Evolutionary conservation across 35 echinoderm and acorn worm genomes (phyloP), one percentile per base, ranked within the genome.

Genomic region (Stichopus chloronotus): DNA sequence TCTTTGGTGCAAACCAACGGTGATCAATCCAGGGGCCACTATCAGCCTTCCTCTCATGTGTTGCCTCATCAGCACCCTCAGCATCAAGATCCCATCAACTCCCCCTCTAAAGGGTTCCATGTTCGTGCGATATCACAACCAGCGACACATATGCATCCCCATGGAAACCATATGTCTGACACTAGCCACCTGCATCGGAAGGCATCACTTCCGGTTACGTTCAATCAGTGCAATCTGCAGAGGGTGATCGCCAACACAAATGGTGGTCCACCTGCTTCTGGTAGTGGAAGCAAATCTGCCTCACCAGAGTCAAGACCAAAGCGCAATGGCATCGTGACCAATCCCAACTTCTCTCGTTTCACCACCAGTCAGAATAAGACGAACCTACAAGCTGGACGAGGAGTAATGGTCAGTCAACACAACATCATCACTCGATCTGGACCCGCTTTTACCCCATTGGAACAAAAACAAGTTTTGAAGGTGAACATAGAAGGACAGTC

Each of bases 391-490:
- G 87, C 81, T 22, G 95, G 93, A 25, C 93, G 93, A 53, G 86
- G 89, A 56, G 74, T 91, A 82, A 76, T 93, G 17, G 92, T 90
- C 9, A 92, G 72, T 53, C 58, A 87, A 56, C 91, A 90, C 23
- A 93, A 57, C 63, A 95, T 94, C 57, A 94, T 95, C 52, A 95
- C 81, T 77, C 87, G 86, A 54, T 91, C 80, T 72, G 90, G 92
- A 72, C 59, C 84, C 8, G 72, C 22, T 53, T 81, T 96, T 56
- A 96, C 97, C 60, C 52, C 93, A 10, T 58, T 99, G 78, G 97
- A 99, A 80, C 89, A 94, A 43, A 99, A 99, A 80, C 97, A 99
- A 9, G 97, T 92, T 1, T 87, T 96, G 59, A 99, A 96, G 72
- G 77, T 95, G 59, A 93, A 65, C 57, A 95, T 99, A 81, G 97